These are phyloP conservation scores for Nannobrachium achirus DNA, from an alignment of 2,113 vertebrate species.

Conservation along the genomic window DNA sequence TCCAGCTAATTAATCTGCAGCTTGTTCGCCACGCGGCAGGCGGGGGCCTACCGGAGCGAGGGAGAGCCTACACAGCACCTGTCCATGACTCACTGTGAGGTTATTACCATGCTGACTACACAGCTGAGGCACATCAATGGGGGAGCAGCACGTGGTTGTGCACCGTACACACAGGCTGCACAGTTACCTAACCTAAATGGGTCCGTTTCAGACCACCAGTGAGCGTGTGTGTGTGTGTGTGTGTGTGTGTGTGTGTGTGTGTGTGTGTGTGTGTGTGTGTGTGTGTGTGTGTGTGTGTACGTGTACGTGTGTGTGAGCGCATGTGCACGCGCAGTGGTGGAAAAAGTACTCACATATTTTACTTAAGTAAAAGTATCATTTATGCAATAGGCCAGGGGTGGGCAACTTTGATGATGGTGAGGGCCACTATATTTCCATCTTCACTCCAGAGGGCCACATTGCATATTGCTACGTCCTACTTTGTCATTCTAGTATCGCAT, in stretches of 20 bases:
- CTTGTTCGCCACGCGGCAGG: conserved; percentile 69
- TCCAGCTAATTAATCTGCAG: conserved; percentile 72
- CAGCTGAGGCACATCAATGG: conserved; percentile 11
- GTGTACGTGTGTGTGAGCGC: background rate
- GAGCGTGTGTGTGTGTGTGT: background rate
- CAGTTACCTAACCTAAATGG: background rate
- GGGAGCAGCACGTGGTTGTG: no score
- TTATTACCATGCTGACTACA: background rate
- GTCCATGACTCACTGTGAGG: conserved; percentile 16
- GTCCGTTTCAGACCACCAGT: background rate
- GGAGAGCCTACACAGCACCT: conserved; percentile 5
- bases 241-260: background rate
- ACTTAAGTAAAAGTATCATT: no score
- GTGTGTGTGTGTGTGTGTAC: background rate
- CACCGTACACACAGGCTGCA: background rate
- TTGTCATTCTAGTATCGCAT: no score
- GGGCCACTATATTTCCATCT: no score
- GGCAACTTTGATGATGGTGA: no score
- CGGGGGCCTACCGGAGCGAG: conserved; percentile 26
- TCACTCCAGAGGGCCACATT: no score
- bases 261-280: background rate
- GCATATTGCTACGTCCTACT: no score
- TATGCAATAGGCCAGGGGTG: no score
- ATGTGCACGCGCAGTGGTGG: no score
- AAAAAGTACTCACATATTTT: no score